These are phyloP conservation scores for Prolemur simus DNA, from an alignment of 2,113 vertebrate genomes.

Conservation along the genomic window DNA sequence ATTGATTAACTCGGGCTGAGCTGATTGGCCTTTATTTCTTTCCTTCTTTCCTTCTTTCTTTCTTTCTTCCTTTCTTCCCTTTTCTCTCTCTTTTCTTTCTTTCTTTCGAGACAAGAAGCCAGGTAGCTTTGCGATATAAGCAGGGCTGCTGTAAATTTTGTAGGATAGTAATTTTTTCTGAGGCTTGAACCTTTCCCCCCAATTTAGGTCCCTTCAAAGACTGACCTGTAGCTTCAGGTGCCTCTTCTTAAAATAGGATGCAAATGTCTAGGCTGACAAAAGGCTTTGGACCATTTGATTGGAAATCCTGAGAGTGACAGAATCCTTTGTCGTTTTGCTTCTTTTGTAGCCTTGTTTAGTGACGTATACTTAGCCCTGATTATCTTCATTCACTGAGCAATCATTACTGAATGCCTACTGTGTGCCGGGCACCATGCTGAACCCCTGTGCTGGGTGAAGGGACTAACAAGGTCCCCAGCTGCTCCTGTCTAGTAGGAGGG, in stretches of 20 bases:
- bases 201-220: neutral
- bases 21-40: neutral
- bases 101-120: neutral
- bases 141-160: neutral
- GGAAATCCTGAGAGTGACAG: neutral
- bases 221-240: neutral
- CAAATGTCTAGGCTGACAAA: neutral
- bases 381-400: neutral
- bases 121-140: neutral
- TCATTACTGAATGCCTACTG: neutral
- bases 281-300: neutral
- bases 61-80: neutral
- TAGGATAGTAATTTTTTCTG: neutral
- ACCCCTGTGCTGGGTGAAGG: neutral
- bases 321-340: neutral
- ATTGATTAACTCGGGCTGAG: neutral
- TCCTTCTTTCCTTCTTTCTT: neutral
- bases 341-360: neutral
- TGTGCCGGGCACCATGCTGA: neutral
- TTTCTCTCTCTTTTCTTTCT: neutral
- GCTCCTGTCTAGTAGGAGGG: neutral
- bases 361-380: neutral
- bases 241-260: constrained; percentile 17
- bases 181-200: neutral
- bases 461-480: neutral